phyloP scores from a whole-genome alignment of 2,888 invertebrate genomes.

The Balanococcus diminutus region DNA sequence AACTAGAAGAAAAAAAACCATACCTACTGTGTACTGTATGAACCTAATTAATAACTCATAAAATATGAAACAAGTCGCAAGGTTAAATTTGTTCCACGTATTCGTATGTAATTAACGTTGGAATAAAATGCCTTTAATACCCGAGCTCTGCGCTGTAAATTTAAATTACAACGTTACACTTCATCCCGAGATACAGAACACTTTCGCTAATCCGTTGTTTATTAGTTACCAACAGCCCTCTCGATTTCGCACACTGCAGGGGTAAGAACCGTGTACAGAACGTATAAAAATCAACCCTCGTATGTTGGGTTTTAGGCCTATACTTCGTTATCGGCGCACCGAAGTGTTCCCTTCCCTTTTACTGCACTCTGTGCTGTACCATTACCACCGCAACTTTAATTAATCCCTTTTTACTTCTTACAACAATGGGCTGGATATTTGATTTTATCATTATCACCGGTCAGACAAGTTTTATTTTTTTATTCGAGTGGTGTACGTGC shows the following conservation, averaged over 20 bases:
- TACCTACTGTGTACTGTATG: too few relatives aligned
- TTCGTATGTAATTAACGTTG: constrained; percentile 9
- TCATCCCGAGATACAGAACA: background rate
- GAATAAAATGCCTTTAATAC: background rate
- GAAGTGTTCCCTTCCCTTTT: background rate
- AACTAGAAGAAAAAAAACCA: background rate
- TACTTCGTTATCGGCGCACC: background rate
- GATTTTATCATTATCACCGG: constrained; percentile 43
- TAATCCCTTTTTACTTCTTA: constrained; percentile 35
- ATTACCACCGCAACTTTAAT: constrained; percentile 31
- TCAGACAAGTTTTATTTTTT: constrained; percentile 37
- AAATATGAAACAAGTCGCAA: constrained; percentile 1
- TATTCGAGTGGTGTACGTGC: background rate
- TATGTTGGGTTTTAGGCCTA: background rate
- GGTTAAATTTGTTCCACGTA: background rate
- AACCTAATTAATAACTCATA: constrained; percentile 22
- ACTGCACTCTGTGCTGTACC: background rate
- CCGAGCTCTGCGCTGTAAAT: constrained; percentile 15
- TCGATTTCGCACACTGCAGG: background rate
- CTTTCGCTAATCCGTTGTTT: constrained; percentile 46
- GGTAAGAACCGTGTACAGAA: background rate
- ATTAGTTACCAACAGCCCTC: constrained; percentile 45
- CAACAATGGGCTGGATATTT: constrained; percentile 16
- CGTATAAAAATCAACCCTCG: constrained; percentile 4
- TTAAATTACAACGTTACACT: constrained; percentile 34